phyloP scores from a whole-genome alignment of 2,113 vertebrate genomes.

The Perccottus glenii region DNA sequence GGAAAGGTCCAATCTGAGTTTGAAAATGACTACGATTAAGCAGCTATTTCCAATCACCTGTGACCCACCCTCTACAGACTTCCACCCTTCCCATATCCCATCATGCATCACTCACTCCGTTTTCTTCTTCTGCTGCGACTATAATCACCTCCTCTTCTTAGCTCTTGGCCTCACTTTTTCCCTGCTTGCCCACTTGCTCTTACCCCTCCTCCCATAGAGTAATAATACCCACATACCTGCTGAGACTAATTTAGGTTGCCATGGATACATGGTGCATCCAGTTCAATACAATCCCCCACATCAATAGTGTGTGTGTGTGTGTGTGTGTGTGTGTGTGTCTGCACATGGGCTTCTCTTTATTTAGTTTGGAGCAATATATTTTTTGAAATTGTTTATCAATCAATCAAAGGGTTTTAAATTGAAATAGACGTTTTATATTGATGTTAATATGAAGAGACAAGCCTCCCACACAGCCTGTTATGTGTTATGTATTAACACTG shows the following conservation, averaged over 20 bases:
- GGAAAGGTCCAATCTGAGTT: no score
- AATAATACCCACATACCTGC: slow-evolving; percentile 43
- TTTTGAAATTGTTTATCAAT: background rate
- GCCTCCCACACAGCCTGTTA: background rate
- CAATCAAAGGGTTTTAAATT: slow-evolving; percentile 1
- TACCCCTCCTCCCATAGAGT: slow-evolving; percentile 23
- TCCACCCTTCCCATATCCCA: slow-evolving; percentile 29
- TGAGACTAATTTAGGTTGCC: slow-evolving; percentile 58
- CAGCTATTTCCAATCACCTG: slow-evolving; percentile 28
- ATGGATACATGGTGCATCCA: slow-evolving; percentile 46
- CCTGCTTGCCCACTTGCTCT: slow-evolving; percentile 3
- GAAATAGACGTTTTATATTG: background rate
- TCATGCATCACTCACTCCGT: slow-evolving; percentile 6
- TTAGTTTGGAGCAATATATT: background rate
- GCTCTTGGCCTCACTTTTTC: slow-evolving; percentile 18
- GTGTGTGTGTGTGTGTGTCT: slow-evolving; percentile 12
- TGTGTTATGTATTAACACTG: background rate
- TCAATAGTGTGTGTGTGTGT: slow-evolving; percentile 12
- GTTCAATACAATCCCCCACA: background rate
- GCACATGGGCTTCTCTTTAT: slow-evolving; percentile 1
- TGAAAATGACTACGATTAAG: no score
- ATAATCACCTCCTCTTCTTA: slow-evolving; percentile 50
- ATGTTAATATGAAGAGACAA: slow-evolving; percentile 4
- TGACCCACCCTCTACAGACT: slow-evolving; percentile 47
- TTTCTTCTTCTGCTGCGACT: slow-evolving; percentile 6